Conservation (phyloP, 2,888 invertebrate genomes). For the Platerodrilus igneus region DNA sequence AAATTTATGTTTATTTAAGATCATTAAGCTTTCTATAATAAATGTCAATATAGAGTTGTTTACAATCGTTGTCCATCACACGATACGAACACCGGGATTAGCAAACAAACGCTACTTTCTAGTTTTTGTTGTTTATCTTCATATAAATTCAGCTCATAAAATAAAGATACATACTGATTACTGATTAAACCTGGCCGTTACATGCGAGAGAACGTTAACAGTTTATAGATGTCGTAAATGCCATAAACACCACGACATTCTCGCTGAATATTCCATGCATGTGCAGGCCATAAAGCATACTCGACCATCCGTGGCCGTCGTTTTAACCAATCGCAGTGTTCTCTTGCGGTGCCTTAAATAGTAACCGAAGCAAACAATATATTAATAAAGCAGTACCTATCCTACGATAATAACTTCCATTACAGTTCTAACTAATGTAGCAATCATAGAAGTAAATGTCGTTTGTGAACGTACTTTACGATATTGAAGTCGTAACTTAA, state of each 20-base stretch:
- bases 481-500: conserved; percentile 44
- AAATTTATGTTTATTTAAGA: conserved; percentile 41
- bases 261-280: conserved; percentile 33
- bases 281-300: conserved; percentile 29
- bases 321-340: conserved; percentile 23
- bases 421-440: conserved; percentile 11
- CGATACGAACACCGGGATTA: conserved; percentile 19
- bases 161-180: conserved; percentile 47
- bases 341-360: conserved; percentile 32
- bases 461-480: conserved; percentile 18
- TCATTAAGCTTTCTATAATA: conserved; percentile 41
- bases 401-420: conserved; percentile 19
- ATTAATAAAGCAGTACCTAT: conserved; percentile 27
- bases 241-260: conserved; percentile 45
- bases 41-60: conserved; percentile 39
- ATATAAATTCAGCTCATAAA: conserved; percentile 43
- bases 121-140: conserved; percentile 39
- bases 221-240: conserved; percentile 45
- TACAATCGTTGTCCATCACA: conserved; percentile 36
- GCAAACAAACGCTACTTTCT: conserved; percentile 34
- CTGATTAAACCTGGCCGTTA: conserved; percentile 43
- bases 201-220: conserved; percentile 41
- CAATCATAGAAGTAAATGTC: too few relatives aligned
- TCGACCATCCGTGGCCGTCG: conserved; percentile 26
- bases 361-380: conserved; percentile 25